A percentile compares a stretch with the other conserved stretches of the same genome.
These are phyloP conservation scores for Ctenosaura bakeri DNA, from an alignment of 2,797 vertebrate species.

Conservation along the genomic window DNA sequence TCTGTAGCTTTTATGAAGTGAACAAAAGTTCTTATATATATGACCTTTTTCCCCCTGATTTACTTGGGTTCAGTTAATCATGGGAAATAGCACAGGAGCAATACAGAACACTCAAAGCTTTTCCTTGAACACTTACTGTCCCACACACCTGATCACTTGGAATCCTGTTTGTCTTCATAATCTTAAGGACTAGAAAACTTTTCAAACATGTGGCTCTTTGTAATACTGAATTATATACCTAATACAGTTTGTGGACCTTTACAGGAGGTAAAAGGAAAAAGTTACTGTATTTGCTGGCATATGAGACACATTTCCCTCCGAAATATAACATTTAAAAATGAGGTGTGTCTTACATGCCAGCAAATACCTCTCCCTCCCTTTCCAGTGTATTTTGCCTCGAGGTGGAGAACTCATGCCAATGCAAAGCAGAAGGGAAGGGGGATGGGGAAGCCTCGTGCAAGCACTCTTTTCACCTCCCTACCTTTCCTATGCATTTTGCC, in stretches of 20 bases:
- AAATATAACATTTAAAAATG: too few relatives aligned
- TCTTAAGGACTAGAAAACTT: neutral
- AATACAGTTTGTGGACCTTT: neutral
- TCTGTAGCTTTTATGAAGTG: neutral
- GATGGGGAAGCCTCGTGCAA: too few relatives aligned
- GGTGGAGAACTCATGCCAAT: too few relatives aligned
- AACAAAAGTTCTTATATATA: neutral
- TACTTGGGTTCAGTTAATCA: neutral
- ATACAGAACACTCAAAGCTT: neutral
- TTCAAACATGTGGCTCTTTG: neutral
- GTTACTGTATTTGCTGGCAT: too few relatives aligned
- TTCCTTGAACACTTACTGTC: neutral
- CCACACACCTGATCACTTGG: neutral
- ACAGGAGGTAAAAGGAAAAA: too few relatives aligned
- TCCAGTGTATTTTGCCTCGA: too few relatives aligned
- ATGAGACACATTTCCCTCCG: too few relatives aligned
- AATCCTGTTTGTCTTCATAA: neutral
- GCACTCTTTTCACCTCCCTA: too few relatives aligned
- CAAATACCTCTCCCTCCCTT: too few relatives aligned
- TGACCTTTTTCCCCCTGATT: neutral
- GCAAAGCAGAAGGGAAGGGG: too few relatives aligned
- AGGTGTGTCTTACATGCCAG: too few relatives aligned
- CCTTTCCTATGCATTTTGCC: too few relatives aligned
- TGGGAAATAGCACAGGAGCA: neutral
- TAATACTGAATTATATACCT: neutral